Conservation (phyloP, 2,113 vertebrate species). For the Bombycilla garrulus region DNA sequence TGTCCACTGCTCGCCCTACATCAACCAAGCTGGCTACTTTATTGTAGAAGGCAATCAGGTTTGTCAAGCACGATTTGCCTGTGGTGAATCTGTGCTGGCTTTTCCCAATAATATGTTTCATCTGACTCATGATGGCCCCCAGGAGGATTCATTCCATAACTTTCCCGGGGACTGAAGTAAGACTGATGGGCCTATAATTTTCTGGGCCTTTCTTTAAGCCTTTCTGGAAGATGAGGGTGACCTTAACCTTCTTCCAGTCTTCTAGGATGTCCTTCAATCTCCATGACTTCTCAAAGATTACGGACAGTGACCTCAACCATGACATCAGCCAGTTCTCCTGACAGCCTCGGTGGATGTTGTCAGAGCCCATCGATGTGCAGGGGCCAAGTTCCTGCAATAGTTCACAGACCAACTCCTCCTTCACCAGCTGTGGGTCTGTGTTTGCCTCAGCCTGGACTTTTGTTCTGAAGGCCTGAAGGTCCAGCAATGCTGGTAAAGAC, state of each 20-base stretch:
- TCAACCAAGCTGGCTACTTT: background rate
- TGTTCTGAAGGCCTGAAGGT: background rate
- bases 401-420: background rate
- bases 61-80: background rate
- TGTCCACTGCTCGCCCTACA: background rate
- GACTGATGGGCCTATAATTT: background rate
- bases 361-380: background rate
- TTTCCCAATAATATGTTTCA: background rate
- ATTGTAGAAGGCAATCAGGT: background rate
- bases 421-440: rapidly evolving
- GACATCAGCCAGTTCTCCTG: background rate
- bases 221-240: background rate
- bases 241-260: background rate
- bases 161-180: background rate
- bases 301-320: background rate
- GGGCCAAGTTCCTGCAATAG: background rate
- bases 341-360: background rate
- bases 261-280: background rate
- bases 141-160: background rate
- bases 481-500: background rate
- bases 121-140: background rate
- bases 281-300: background rate
- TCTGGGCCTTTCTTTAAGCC: background rate
- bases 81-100: background rate
- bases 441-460: background rate